Evolutionary conservation across 1,140 invertebrate species (phyloP), one percentile per base, ranked within the genome.

Genomic region (Luehdorfia chinensis): DNA sequence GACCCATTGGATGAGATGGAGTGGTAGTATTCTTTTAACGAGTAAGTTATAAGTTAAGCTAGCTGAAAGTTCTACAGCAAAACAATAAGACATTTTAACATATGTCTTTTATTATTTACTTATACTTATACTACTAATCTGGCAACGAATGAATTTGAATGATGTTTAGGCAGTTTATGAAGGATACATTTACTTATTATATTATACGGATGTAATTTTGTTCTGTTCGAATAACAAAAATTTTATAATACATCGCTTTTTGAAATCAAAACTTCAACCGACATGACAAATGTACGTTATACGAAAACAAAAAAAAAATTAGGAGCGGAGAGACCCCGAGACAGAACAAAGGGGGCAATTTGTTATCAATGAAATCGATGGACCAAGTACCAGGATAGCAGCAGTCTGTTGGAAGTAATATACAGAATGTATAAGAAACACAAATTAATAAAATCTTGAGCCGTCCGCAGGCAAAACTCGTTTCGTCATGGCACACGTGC

Each of bases 361-460:
- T 79, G 74, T 77, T 79, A 81, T 81, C 71, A 75, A 69, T 63
- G 61, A 72, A 70, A 77, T 76, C 72, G 74, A 69, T 72, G 66
- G 51, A 53, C 54, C 52, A 34, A 55, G 66, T 66, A 75, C 76
- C 66, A 75, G 72, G 59, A 27, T 37, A 58, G 39, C 65, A 80
- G 64, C 51, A 74, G 55, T 50, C 37, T 33, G 49, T 49, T 65
- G 53, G 65, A 75, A 67, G 59, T 75, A 57, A 67, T 52, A 57
- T 53, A 72, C 64, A 68, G 64, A 67, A 69, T 63, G 59, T 68
- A 65, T 68, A 71, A 75, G 72, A 75, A 78, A 81, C 53, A 78
- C 72, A 76, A 81, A 79, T 79, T 83, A 83, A 77, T 83, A 77
- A 78, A 81, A 79, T 77, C 74, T 76, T 72, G 61, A 53, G 62